These are phyloP conservation scores for Drosophila mimica DNA, from an alignment of 2,888 invertebrate species.

Conservation along the genomic window DNA sequence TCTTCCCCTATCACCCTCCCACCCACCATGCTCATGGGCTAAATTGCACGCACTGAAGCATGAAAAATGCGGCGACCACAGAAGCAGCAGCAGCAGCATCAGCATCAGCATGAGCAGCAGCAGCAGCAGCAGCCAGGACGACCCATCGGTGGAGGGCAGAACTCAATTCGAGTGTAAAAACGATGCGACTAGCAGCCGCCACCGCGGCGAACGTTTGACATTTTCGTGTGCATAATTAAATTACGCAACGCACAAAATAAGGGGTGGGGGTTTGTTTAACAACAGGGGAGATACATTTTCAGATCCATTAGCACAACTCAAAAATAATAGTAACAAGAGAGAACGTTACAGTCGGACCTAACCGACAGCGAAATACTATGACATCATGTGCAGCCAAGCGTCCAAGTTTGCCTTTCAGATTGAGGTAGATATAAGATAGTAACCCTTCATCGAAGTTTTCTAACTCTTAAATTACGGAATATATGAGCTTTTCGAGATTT, in stretches of 20 bases:
- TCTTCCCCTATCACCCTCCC: constrained; percentile 9
- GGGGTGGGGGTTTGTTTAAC: too few species aligned
- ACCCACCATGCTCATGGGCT: constrained; percentile 18
- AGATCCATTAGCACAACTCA: constrained; percentile 24
- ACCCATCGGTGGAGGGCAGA: constrained; percentile 38
- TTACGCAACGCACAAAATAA: constrained; percentile 47
- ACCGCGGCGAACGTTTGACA: constrained; percentile 69
- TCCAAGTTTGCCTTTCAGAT: too few species aligned
- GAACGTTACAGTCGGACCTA: too few species aligned
- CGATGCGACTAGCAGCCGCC: constrained; percentile 52
- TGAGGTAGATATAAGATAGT: too few species aligned
- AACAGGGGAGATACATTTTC: constrained; percentile 9
- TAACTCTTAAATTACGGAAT: too few species aligned
- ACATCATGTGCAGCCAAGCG: too few species aligned
- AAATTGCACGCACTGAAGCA: constrained; percentile 78
- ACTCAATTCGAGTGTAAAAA: constrained; percentile 81
- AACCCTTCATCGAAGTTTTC: too few species aligned
- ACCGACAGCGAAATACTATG: too few species aligned
- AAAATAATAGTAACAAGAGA: neutral
- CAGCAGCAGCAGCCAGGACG: constrained; percentile 29
- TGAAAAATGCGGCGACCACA: constrained; percentile 75
- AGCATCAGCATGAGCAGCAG: constrained; percentile 36
- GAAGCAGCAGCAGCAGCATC: constrained; percentile 43
- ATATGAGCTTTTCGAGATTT: too few species aligned
- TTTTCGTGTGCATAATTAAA: constrained; percentile 78